phyloP scores from a whole-genome alignment of 2,888 invertebrate genomes.

The Hybos culiciformis region DNA sequence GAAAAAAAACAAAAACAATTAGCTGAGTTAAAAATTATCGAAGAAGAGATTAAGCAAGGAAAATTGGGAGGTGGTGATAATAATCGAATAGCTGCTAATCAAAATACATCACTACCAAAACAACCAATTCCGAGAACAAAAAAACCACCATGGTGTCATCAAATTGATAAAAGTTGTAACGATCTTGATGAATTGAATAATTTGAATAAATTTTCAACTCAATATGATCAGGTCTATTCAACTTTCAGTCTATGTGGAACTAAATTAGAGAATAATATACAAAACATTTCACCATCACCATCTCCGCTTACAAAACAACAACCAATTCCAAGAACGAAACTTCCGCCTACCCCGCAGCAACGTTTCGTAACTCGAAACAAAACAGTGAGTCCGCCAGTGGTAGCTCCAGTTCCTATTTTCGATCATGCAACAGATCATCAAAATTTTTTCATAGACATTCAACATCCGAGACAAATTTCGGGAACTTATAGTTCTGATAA shows the following conservation, averaged over 20 bases:
- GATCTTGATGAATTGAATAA: constrained; percentile 24
- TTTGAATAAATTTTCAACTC: constrained; percentile 17
- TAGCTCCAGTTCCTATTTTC: constrained; percentile 27
- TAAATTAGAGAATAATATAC: constrained; percentile 15
- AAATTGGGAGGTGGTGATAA: constrained; percentile 47
- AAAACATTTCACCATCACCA: constrained; percentile 22
- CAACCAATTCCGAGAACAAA: constrained; percentile 60
- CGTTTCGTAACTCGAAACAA: constrained; percentile 6
- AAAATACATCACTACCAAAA: constrained; percentile 28
- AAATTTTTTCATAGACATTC: constrained; percentile 19
- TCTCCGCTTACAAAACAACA: constrained; percentile 15
- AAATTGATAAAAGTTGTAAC: constrained; percentile 31
- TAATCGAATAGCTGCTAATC: constrained; percentile 40
- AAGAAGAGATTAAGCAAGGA: constrained; percentile 77
- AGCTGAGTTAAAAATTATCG: constrained; percentile 65
- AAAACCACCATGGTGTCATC: constrained; percentile 37
- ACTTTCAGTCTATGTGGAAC: constrained; percentile 21
- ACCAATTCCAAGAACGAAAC: constrained; percentile 19
- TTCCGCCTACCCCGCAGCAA: constrained; percentile 11
- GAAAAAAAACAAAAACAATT: constrained; percentile 81
- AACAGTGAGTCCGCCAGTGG: constrained; percentile 30
- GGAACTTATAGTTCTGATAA: constrained; percentile 17
- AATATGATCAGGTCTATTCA: constrained; percentile 19
- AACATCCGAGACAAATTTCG: constrained; percentile 20
- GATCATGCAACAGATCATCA: constrained; percentile 20